Base-by-base conservation (phyloP, 2,113 vertebrate genomes). In the Thryonomys swinderianus region DNA sequence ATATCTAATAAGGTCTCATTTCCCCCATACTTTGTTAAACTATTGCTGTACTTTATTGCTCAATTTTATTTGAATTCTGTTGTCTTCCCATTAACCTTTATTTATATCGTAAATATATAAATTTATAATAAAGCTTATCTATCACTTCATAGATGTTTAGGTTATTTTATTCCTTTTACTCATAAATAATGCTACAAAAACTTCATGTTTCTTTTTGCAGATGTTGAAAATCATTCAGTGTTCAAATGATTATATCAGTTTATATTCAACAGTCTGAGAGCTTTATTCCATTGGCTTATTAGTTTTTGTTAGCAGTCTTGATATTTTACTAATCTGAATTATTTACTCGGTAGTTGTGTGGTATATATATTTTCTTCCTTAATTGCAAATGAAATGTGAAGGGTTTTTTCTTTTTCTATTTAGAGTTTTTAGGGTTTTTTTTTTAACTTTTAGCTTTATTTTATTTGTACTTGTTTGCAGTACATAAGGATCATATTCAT, bases 131-230 rank as follows among this genome's bases (percentile, higher is more conserved):
- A 27, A 90, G 57, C 62, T 87, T 94, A 64, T 66, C 40, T 3
- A 86, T 95, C 73, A 80, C 4, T 79, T 78, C 25, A 79, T 53
- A 25, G 21, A 34, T 81, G 17, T 90, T 71, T 95, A 86, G 27
- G 37, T 86, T 64, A 83, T 81, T 92, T 25, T 40, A 73, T 96
- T 93, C 66, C 61, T 86, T 88, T 74, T 95, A 34, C 45, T 94
- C 48, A 84, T 34, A 90, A 88, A 59, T 18, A 78, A 16, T 85
- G 23, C 45, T 91, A 79, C 6, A 48, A 0, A 78, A 40, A 57
- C 45, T 92, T 94, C 17, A 21, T 82, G 32, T 83, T 32, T 45
- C 30, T 37, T 82, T 93, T 90, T 78, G 45, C 48, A 94, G 9
- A 76, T 90, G 16, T 80, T 85, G 17, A 61, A 93, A 95, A 87